A percentile compares a stretch with the other conserved stretches of the same genome.
phyloP scores from a whole-genome alignment of 2,113 vertebrate genomes.

The Epinephelus lanceolatus region DNA sequence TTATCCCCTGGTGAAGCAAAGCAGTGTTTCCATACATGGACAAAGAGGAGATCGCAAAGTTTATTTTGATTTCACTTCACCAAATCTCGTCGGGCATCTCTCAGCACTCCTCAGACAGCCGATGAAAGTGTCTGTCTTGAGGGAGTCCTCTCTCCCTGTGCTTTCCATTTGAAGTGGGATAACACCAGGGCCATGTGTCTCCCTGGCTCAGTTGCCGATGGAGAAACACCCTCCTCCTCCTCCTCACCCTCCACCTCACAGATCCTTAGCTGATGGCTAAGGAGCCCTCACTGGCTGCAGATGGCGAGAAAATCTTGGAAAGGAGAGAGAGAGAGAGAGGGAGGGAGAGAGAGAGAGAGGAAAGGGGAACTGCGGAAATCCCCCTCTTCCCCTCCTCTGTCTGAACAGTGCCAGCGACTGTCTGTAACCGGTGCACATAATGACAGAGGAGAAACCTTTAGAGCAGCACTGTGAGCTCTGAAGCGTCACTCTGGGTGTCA shows the following conservation, averaged over 20 bases:
- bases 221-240: constrained; percentile 54
- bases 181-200: constrained; percentile 62
- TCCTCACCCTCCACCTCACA: constrained; percentile 9
- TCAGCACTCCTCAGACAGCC: constrained; percentile 38
- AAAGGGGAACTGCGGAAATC: constrained; percentile 62
- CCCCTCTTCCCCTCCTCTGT: constrained; percentile 50
- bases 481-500: constrained; percentile 18
- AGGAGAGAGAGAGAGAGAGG: constrained; percentile 16
- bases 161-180: constrained; percentile 73
- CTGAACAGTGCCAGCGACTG: constrained; percentile 37
- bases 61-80: constrained; percentile 67
- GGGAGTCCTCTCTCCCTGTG: constrained; percentile 55
- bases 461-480: constrained; percentile 29
- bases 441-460: constrained; percentile 64
- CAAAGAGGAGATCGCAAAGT: constrained; percentile 50
- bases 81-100: constrained; percentile 68
- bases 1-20: constrained; percentile 25
- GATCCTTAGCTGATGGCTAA: constrained; percentile 39
- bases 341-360: constrained; percentile 19
- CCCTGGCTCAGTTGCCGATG: constrained; percentile 49
- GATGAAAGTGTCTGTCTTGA: constrained; percentile 63
- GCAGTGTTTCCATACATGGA: constrained; percentile 46
- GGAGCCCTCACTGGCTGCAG: constrained; percentile 44
- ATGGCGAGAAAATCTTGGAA: constrained; percentile 47
- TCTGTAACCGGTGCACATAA: constrained; percentile 61